phyloP scores from a whole-genome alignment of 1,140 invertebrate genomes.

The Hestina assimilis region DNA sequence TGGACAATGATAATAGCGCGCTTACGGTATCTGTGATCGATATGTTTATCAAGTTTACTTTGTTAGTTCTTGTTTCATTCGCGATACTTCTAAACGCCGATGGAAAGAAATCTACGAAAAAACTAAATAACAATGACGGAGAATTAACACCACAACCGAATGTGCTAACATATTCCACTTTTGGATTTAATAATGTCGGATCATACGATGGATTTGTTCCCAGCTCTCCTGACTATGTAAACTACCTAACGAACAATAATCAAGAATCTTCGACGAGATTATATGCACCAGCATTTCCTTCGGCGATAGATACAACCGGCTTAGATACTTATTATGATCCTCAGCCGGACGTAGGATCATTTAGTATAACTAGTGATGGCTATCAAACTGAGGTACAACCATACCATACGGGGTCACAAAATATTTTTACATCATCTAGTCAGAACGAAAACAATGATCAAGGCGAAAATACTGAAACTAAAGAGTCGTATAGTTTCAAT shows the following conservation, averaged over 20 bases:
- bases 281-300: conserved; percentile 66
- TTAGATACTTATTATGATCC: conserved; percentile 42
- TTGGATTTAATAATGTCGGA: conserved; percentile 66
- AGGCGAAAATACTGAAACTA: conserved; percentile 18
- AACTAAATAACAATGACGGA: conserved; percentile 42
- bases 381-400: conserved; percentile 3
- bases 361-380: conserved; percentile 27
- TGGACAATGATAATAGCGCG: conserved; percentile 54
- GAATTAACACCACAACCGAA: conserved; percentile 54
- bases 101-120: conserved; percentile 48
- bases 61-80: conserved; percentile 40
- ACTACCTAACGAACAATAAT: conserved; percentile 41
- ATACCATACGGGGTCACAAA: conserved; percentile 35
- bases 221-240: conserved; percentile 60
- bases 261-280: conserved; percentile 54
- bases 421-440: conserved; percentile 44
- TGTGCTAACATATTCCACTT: conserved; percentile 65
- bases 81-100: conserved; percentile 33
- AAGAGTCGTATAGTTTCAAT: conserved; percentile 25
- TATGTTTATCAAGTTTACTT: conserved; percentile 54
- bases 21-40: conserved; percentile 39
- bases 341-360: conserved; percentile 28
- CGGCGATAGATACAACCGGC: conserved; percentile 47
- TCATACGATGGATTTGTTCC: conserved; percentile 62
- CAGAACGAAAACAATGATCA: conserved; percentile 34